Percentiles rank a stretch among this genome's conserved stretches.
Evolutionary conservation across 2,888 invertebrate genomes (phyloP).

Genomic region (Anticlea derivata): DNA sequence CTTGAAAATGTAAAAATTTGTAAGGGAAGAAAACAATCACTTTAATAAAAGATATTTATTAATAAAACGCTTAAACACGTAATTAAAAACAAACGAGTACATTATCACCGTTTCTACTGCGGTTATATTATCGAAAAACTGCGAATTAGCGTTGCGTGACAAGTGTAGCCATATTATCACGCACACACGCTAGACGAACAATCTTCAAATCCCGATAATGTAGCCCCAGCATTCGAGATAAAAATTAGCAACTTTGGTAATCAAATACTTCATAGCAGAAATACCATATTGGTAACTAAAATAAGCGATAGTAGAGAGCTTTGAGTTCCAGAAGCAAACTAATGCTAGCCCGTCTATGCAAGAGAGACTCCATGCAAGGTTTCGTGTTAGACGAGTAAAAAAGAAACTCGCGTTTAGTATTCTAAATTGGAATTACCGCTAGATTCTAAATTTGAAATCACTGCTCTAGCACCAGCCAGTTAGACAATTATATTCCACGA

Average conservation of each 20-base stretch:
- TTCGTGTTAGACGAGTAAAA: constrained; percentile 15
- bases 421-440: constrained; percentile 1
- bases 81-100: constrained; percentile 43
- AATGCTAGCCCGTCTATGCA: constrained; percentile 13
- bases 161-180: too few relatives aligned
- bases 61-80: constrained; percentile 53
- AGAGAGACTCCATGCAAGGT: neutral
- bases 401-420: constrained; percentile 12
- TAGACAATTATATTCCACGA: constrained; percentile 14
- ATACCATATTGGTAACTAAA: constrained; percentile 54
- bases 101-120: too few relatives aligned
- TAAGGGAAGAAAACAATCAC: constrained; percentile 1
- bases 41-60: constrained; percentile 44
- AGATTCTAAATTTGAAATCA: constrained; percentile 5
- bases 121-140: too few relatives aligned
- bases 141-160: too few relatives aligned
- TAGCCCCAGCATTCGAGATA: constrained; percentile 47
- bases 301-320: constrained; percentile 59
- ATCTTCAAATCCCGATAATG: too few relatives aligned
- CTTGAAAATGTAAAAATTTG: too few relatives aligned
- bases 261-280: constrained; percentile 46
- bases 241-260: constrained; percentile 70
- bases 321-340: constrained; percentile 1
- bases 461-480: constrained; percentile 5
- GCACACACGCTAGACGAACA: too few relatives aligned